A percentile compares a stretch with the other conserved stretches of the same genome.
Conservation (phyloP, 2,888 invertebrate genomes). For the Alsophila aescularia region DNA sequence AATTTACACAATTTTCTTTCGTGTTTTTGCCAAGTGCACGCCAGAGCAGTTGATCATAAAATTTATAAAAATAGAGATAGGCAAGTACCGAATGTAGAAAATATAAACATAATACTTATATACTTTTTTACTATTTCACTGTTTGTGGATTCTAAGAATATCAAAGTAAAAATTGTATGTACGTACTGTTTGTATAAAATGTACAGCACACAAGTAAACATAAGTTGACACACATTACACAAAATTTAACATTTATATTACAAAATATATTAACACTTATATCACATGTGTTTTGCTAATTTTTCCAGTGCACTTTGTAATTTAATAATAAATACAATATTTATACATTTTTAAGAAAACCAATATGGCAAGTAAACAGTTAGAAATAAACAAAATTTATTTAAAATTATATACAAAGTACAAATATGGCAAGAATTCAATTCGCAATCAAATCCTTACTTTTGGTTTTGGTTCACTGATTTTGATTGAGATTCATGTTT, state of each 20-base stretch:
- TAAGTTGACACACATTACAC: neutral
- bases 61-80: neutral
- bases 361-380: constrained; percentile 2
- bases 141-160: too few species aligned
- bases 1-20: constrained; percentile 25
- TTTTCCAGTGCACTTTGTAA: constrained; percentile 36
- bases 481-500: constrained; percentile 47
- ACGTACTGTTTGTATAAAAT: neutral
- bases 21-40: neutral
- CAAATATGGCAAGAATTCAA: constrained; percentile 40
- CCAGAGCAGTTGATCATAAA: neutral
- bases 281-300: constrained; percentile 52
- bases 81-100: neutral
- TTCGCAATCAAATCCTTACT: constrained; percentile 52
- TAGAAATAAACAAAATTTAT: too few species aligned
- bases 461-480: constrained; percentile 10
- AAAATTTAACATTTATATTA: constrained; percentile 4
- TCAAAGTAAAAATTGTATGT: neutral
- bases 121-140: too few species aligned
- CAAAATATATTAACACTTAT: constrained; percentile 20
- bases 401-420: neutral
- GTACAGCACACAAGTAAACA: neutral
- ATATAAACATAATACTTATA: too few species aligned
- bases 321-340: neutral
- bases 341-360: constrained; percentile 18